Conservation (phyloP, 2,888 invertebrate genomes). For the Vannuccia rotundouncinata region DNA sequence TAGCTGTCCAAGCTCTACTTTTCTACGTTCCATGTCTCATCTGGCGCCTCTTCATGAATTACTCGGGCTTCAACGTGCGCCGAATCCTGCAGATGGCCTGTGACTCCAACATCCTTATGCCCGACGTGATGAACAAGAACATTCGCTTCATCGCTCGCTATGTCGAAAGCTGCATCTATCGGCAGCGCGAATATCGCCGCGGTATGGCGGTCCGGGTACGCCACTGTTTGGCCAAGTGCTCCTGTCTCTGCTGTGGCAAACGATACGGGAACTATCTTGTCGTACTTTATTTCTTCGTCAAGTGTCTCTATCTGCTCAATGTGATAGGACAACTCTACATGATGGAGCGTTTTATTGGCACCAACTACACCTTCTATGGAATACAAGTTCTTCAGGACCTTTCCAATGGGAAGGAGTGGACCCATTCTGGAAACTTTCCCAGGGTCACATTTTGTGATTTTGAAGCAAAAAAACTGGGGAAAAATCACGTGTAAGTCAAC, state of each 20-base stretch:
- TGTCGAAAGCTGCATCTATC: slow-evolving; percentile 39
- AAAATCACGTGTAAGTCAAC: slow-evolving; percentile 38
- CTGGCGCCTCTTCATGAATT: slow-evolving; percentile 58
- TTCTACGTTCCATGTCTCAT: slow-evolving; percentile 59
- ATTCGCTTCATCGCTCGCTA: slow-evolving; percentile 39
- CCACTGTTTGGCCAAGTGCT: slow-evolving; percentile 33
- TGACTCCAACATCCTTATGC: slow-evolving; percentile 41
- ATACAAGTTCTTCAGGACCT: slow-evolving; percentile 58
- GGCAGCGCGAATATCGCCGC: slow-evolving; percentile 31
- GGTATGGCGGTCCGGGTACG: slow-evolving; percentile 19
- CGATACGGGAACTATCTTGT: slow-evolving; percentile 57
- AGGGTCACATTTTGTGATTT: slow-evolving; percentile 55
- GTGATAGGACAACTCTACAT: slow-evolving; percentile 58
- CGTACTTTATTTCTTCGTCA: slow-evolving; percentile 55
- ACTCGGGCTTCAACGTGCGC: slow-evolving; percentile 58
- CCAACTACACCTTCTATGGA: slow-evolving; percentile 54
- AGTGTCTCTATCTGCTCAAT: slow-evolving; percentile 56
- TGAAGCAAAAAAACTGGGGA: slow-evolving; percentile 42
- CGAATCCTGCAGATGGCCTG: slow-evolving; percentile 50
- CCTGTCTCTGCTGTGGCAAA: slow-evolving; percentile 35
- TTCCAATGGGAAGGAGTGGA: slow-evolving; percentile 52
- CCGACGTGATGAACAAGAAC: slow-evolving; percentile 34
- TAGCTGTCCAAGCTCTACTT: slow-evolving; percentile 57
- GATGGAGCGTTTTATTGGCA: slow-evolving; percentile 58
- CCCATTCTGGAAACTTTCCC: slow-evolving; percentile 50